These are phyloP conservation scores for Pantala flavescens DNA, from an alignment of 1,140 invertebrate species.

Conservation along the genomic window DNA sequence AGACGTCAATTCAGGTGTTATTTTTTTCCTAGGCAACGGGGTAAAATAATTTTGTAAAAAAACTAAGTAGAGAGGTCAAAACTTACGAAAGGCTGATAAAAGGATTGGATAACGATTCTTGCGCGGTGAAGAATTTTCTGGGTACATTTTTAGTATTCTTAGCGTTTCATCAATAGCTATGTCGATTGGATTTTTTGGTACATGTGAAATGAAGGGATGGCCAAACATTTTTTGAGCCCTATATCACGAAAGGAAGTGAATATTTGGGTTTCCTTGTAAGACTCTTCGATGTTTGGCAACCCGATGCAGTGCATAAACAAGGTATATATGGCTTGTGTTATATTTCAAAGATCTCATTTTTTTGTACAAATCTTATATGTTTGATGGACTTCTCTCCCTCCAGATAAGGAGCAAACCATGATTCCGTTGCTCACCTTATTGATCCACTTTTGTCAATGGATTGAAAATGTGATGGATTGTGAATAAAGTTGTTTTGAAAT, in stretches of 20 bases:
- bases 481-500: slow-evolving; percentile 9
- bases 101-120: background rate
- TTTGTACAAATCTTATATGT: background rate
- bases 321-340: background rate
- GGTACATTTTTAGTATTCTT: background rate
- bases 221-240: too few relatives aligned
- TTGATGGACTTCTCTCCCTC: background rate
- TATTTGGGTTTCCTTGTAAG: too few relatives aligned
- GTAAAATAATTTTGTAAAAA: background rate
- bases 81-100: background rate
- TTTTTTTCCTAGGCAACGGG: background rate
- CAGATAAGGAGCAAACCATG: background rate
- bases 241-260: too few relatives aligned
- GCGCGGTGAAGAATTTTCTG: background rate
- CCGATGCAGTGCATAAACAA: too few relatives aligned
- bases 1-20: background rate
- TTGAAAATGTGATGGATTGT: slow-evolving; percentile 6
- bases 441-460: slow-evolving; percentile 5
- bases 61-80: background rate
- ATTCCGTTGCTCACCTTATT: background rate
- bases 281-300: too few relatives aligned
- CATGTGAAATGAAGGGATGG: too few relatives aligned
- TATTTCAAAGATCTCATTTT: background rate
- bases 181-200: too few relatives aligned
- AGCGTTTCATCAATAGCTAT: background rate